phyloP scores from a whole-genome alignment of 1,140 invertebrate genomes.

The Tribolium madens region DNA sequence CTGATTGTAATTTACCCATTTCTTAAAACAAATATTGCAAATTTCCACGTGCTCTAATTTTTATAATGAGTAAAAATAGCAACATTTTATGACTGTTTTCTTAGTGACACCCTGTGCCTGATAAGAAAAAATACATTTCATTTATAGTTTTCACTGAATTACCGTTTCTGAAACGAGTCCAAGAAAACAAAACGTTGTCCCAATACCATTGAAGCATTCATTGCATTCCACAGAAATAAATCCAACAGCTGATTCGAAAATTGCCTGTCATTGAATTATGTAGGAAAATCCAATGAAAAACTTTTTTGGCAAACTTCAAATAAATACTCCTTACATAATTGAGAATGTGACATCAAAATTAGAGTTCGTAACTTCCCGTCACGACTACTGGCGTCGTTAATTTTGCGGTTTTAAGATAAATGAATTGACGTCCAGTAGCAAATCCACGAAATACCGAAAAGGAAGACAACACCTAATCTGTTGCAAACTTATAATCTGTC shows the following conservation, averaged over 20 bases:
- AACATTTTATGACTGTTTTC: no score
- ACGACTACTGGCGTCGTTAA: conserved; percentile 16
- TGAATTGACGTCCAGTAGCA: conserved; percentile 3
- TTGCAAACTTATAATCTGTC: no score
- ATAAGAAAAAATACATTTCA: conserved; percentile 1
- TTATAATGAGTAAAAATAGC: no score
- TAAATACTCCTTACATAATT: not conserved
- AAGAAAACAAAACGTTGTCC: conserved; percentile 18
- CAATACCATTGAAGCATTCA: not conserved
- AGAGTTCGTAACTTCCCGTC: conserved; percentile 22
- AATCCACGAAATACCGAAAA: conserved; percentile 12
- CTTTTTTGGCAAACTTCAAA: not conserved
- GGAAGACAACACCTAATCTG: not conserved
- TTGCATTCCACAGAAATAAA: conserved; percentile 15
- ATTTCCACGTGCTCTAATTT: no score
- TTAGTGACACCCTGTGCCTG: not conserved
- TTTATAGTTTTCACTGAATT: conserved; percentile 23
- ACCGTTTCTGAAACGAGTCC: conserved; percentile 2
- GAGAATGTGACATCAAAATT: not conserved
- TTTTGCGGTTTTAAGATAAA: conserved; percentile 20
- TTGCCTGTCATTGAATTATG: conserved; percentile 28
- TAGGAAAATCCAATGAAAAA: conserved; percentile 36
- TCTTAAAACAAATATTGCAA: no score
- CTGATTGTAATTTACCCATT: no score
- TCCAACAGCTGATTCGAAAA: conserved; percentile 15